phyloP scores from a whole-genome alignment of 2,797 vertebrate genomes.

The Leucoraja ocellata region DNA sequence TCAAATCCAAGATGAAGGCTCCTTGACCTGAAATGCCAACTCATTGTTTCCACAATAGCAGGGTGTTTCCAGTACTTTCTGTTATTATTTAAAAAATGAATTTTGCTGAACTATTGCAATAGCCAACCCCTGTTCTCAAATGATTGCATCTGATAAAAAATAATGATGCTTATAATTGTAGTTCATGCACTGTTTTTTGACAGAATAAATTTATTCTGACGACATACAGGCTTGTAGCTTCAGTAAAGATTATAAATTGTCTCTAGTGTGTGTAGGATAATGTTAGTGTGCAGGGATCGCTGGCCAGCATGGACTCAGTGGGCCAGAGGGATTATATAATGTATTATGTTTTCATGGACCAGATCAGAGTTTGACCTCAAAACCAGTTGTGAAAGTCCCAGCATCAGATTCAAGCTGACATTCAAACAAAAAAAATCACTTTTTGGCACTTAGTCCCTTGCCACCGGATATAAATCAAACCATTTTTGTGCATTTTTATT shows the following conservation, averaged over 20 bases:
- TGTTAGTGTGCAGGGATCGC: too few relatives aligned
- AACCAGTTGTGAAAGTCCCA: background rate
- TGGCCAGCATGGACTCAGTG: too few relatives aligned
- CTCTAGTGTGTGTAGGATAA: too few relatives aligned
- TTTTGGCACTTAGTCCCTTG: too few relatives aligned
- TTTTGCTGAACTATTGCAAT: background rate
- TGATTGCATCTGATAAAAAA: background rate
- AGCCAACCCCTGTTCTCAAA: background rate
- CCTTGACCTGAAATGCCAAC: too few relatives aligned
- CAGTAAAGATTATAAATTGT: too few relatives aligned
- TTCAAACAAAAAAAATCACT: background rate
- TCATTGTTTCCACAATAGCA: too few relatives aligned
- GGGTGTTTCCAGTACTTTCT: too few relatives aligned
- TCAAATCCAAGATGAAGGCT: too few relatives aligned
- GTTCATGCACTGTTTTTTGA: background rate
- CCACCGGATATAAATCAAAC: background rate
- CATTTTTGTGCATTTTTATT: background rate
- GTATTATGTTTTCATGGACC: background rate
- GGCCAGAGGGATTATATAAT: background rate
- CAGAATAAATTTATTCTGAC: too few relatives aligned
- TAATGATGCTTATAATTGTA: background rate
- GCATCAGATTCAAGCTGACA: background rate
- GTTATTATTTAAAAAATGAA: background rate
- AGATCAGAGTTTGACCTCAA: background rate
- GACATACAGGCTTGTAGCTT: too few relatives aligned